A percentile compares a stretch with the other conserved stretches of the same genome.
phyloP scores from a whole-genome alignment of 64 coral and sea anemone species.

The Montipora sp. region DNA sequence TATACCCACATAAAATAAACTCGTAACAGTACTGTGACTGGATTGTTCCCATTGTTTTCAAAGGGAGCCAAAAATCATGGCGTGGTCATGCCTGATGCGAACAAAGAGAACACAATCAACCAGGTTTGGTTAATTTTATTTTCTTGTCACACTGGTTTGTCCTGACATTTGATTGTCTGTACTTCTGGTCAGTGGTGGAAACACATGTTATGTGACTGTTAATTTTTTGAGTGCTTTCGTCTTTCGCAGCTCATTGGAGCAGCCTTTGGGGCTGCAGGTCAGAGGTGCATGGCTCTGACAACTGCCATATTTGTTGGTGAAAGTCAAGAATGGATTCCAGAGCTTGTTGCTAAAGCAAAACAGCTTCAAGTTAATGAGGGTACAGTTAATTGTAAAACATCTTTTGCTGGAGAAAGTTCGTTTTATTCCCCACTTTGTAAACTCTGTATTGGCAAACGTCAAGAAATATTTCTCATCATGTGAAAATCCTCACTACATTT shows the following conservation, averaged over 20 bases:
- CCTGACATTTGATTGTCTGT: neutral
- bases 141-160: neutral
- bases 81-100: conserved; percentile 98
- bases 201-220: too few relatives aligned
- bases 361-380: conserved; percentile 93
- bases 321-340: conserved; percentile 97
- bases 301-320: conserved; percentile 99
- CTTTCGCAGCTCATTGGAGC: conserved; percentile 86
- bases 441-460: too few relatives aligned
- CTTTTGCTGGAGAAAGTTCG: neutral
- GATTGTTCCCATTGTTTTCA: neutral
- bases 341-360: conserved; percentile 89
- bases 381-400: neutral
- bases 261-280: conserved; percentile 98
- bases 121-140: conserved; percentile 58
- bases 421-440: neutral
- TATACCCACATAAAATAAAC: neutral
- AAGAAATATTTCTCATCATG: too few relatives aligned
- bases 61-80: conserved; percentile 99
- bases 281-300: conserved; percentile 95
- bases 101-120: conserved; percentile 92
- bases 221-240: neutral
- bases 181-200: neutral
- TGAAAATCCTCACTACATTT: too few relatives aligned
- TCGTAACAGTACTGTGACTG: neutral